Evolutionary conservation across 92 coral and sea anemone genomes (phyloP).

Genomic region (Metridium senile): DNA sequence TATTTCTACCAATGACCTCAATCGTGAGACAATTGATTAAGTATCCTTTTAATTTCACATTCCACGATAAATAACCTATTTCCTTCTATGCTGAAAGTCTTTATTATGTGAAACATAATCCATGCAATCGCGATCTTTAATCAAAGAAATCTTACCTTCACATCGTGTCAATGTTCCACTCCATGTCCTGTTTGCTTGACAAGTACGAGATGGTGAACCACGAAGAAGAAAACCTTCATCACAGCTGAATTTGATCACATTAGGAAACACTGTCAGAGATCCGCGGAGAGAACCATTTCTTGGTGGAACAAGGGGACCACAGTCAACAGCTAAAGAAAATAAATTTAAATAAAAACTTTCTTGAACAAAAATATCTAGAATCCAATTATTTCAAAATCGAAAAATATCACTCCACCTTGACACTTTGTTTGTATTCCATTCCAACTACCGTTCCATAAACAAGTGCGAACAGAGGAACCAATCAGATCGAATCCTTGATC

Average conservation of each 20-base stretch:
- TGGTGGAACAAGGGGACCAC: constrained; percentile 34
- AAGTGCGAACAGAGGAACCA: constrained; percentile 47
- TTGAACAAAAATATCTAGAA: not conserved
- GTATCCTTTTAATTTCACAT: not conserved
- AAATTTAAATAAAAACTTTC: not conserved
- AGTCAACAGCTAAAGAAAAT: constrained; percentile 19
- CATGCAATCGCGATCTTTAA: too few species aligned
- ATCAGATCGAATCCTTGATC: constrained; percentile 45
- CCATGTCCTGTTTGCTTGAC: constrained; percentile 59
- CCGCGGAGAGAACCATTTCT: constrained; percentile 47
- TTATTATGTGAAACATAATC: too few species aligned
- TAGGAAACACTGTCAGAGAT: constrained; percentile 53
- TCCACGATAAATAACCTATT: not conserved
- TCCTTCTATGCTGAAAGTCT: too few species aligned
- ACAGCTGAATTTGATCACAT: constrained; percentile 46
- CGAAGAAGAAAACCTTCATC: constrained; percentile 64
- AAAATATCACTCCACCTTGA: not conserved
- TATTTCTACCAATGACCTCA: too few species aligned
- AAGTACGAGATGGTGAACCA: constrained; percentile 35
- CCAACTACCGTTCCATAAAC: constrained; percentile 64
- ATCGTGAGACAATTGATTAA: too few species aligned
- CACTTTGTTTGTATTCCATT: constrained; percentile 45
- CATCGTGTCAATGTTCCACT: constrained; percentile 35
- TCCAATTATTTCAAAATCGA: not conserved
- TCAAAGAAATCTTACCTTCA: constrained; percentile 35